Evolutionary conservation across 2,888 invertebrate species (phyloP), one percentile per base, ranked within the genome.

Genomic region (Scaptodrosophila latifasciaeformis): DNA sequence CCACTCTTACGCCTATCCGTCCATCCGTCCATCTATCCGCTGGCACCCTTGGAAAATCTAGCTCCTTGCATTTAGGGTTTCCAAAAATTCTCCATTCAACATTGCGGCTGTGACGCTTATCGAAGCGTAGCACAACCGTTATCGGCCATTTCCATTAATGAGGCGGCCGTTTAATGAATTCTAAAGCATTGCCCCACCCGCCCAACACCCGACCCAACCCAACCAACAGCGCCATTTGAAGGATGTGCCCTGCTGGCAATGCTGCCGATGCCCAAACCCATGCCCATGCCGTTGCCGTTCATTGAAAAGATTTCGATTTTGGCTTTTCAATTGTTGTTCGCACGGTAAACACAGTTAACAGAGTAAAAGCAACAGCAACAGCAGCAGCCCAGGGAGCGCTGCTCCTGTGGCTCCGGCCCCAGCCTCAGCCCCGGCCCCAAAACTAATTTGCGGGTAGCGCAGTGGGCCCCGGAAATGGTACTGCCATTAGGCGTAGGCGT

Each of bases 71-170:
- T 67, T 67, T 56, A 55, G 67, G 59, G 31, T 12, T 31, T 31
- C 40, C 2, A n/a, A n/a, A n/a, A n/a, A n/a, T n/a, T n/a, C n/a
- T n/a, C n/a, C n/a, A n/a, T n/a, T n/a, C n/a, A n/a, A n/a, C n/a
- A n/a, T n/a, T n/a, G n/a, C n/a, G n/a, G n/a, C 24, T 46, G 43
- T 50, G 54, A 40, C 75, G 78, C 75, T 74, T 77, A 75, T 77
- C 74, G 74, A 80, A 80, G 75, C 74, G 67, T 72, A 52, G 72
- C 72, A 69, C 67, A 70, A 77, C 71, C 49, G 78, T 76, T 76
- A 76, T 76, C 75, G 81, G 75, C 78, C 78, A 74, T 76, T 80
- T 77, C 75, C 75, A 76, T 76, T 76, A 80, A 74, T 64, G 81
- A 80, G 80, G 62, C 62, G 66, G 62, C 75, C 75, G 81, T 80